phyloP scores from a whole-genome alignment of 2,888 invertebrate species.

The Ryuthela nishihirai region DNA sequence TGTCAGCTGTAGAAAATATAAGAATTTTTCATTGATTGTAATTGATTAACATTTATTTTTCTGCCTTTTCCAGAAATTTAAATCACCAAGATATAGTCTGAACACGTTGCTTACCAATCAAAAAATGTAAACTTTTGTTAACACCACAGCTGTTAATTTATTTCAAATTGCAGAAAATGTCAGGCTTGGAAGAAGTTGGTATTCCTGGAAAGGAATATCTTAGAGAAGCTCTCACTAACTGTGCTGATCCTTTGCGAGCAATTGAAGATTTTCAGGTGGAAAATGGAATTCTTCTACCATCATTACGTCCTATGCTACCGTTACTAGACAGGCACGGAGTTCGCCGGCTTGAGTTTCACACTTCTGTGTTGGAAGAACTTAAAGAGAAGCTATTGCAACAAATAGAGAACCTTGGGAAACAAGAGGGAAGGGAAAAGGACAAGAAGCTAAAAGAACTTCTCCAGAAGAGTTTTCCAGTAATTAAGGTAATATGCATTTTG shows the following conservation, averaged over 20 bases:
- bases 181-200: slow-evolving; percentile 74
- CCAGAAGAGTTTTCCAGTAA: slow-evolving; percentile 88
- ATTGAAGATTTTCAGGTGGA: slow-evolving; percentile 92
- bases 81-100: too few species aligned
- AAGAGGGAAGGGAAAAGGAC: slow-evolving; percentile 63
- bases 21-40: too few species aligned
- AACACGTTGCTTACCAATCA: too few species aligned
- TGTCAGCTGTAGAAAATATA: too few species aligned
- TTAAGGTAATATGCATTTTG: slow-evolving; percentile 67
- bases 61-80: too few species aligned
- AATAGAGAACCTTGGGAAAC: slow-evolving; percentile 76
- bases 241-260: slow-evolving; percentile 94
- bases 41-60: too few species aligned
- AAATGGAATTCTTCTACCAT: slow-evolving; percentile 73
- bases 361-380: slow-evolving; percentile 78
- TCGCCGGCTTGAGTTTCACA: slow-evolving; percentile 87
- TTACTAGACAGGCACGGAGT: slow-evolving; percentile 91
- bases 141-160: too few species aligned
- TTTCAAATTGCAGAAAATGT: too few species aligned
- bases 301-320: slow-evolving; percentile 89
- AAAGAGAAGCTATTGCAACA: slow-evolving; percentile 69
- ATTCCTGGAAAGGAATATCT: slow-evolving; percentile 81
- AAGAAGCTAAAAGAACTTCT: slow-evolving; percentile 84
- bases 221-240: slow-evolving; percentile 87
- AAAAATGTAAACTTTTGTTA: too few species aligned